phyloP scores from a whole-genome alignment of 2,888 invertebrate species.

The Plagiodera versicolora region DNA sequence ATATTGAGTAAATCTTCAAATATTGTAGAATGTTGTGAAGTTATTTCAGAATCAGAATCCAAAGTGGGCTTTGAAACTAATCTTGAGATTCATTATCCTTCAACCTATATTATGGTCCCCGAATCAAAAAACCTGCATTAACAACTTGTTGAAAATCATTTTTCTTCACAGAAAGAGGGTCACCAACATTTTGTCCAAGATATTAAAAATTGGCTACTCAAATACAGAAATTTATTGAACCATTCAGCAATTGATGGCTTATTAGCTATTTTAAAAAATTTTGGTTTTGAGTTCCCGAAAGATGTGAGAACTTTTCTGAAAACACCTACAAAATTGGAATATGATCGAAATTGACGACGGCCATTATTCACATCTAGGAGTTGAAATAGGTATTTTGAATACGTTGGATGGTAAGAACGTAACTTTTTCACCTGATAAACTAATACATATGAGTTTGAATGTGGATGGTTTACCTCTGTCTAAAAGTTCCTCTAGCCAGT shows the following conservation, averaged over 20 bases:
- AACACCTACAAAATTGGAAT: constrained; percentile 8
- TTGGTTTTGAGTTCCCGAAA: constrained; percentile 8
- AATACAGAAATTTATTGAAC: constrained; percentile 6
- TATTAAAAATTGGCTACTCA: constrained; percentile 9
- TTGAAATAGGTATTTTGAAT: constrained; percentile 9
- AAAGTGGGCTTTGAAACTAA: constrained; percentile 8
- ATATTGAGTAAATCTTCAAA: constrained; percentile 4
- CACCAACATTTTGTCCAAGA: constrained; percentile 7
- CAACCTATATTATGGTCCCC: constrained; percentile 6
- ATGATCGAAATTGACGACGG: constrained; percentile 8
- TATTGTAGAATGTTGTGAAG: constrained; percentile 6
- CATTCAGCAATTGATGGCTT: constrained; percentile 3
- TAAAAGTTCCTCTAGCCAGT: constrained; percentile 9
- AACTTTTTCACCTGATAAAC: constrained; percentile 3
- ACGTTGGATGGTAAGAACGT: constrained; percentile 2
- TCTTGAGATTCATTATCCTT: constrained; percentile 6
- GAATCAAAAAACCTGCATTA: constrained; percentile 6
- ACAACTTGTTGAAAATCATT: constrained; percentile 9
- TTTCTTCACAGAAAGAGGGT: constrained; percentile 3
- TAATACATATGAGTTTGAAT: constrained; percentile 7
- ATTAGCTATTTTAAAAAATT: constrained; percentile 2
- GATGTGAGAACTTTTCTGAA: constrained; percentile 9
- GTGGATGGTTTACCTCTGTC: constrained; percentile 9
- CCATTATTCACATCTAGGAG: constrained; percentile 8
- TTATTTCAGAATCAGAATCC: constrained; percentile 2